phyloP scores from a whole-genome alignment of 1,140 invertebrate genomes.

The Sinella curviseta region DNA sequence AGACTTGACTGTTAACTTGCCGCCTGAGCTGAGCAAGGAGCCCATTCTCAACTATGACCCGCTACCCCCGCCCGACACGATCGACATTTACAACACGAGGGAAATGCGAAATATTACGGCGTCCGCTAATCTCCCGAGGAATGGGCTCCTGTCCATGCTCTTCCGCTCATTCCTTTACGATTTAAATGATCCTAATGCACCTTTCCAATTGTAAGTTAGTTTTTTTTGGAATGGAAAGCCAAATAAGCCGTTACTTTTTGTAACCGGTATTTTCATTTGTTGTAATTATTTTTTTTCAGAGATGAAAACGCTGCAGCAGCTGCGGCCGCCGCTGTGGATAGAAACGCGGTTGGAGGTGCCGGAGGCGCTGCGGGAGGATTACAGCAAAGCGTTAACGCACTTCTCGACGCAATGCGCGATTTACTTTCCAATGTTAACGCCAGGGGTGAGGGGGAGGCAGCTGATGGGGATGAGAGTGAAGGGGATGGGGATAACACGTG shows the following conservation, averaged over 20 bases:
- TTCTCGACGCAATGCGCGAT: slow-evolving; percentile 73
- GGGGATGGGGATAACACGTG: not conserved
- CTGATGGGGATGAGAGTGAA: slow-evolving; percentile 18
- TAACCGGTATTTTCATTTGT: not conserved
- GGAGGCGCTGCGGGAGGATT: slow-evolving; percentile 35
- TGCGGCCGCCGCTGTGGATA: not conserved
- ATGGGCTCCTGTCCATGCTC: slow-evolving; percentile 61
- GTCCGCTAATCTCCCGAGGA: slow-evolving; percentile 35
- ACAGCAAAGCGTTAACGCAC: slow-evolving; percentile 42
- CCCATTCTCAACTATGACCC: slow-evolving; percentile 79
- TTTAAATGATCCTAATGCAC: slow-evolving; percentile 58
- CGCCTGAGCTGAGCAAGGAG: slow-evolving; percentile 59
- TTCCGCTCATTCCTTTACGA: slow-evolving; percentile 68
- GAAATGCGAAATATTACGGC: slow-evolving; percentile 25
- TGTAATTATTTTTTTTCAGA: slow-evolving; percentile 23
- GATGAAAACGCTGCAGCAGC: slow-evolving; percentile 42
- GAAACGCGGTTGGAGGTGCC: not conserved
- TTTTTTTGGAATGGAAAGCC: not conserved
- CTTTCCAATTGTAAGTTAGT: slow-evolving; percentile 43
- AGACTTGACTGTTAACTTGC: slow-evolving; percentile 64
- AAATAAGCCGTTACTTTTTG: slow-evolving; percentile 27
- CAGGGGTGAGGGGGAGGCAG: slow-evolving; percentile 11
- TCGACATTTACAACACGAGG: slow-evolving; percentile 66
- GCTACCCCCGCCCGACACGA: slow-evolving; percentile 73
- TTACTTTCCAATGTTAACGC: slow-evolving; percentile 66